Conservation (phyloP, 2,113 vertebrate species). For the Tiliqua scincoides region DNA sequence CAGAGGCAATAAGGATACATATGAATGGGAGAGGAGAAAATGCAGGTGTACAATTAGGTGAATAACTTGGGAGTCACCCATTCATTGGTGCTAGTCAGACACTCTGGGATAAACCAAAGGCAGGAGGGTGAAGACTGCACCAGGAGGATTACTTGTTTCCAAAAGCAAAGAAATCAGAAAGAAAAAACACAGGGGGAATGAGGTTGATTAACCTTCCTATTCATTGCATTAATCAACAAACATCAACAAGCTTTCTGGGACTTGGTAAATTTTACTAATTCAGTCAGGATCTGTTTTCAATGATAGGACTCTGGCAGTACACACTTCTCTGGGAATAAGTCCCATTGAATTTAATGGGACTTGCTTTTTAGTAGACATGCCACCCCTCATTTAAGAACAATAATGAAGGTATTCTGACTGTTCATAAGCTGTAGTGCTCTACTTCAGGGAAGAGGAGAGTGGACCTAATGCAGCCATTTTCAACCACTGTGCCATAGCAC, state of each 20-base stretch:
- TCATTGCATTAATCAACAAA: not conserved
- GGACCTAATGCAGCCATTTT: no score
- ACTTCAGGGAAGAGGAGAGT: no score
- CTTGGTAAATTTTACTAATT: not conserved
- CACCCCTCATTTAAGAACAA: no score
- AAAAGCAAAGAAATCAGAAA: not conserved
- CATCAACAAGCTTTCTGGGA: not conserved
- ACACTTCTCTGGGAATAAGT: no score
- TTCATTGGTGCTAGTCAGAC: not conserved
- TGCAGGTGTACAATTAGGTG: not conserved
- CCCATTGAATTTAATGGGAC: no score
- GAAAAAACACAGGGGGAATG: not conserved
- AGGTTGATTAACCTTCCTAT: not conserved
- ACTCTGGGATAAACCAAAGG: not conserved
- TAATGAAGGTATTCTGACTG: no score
- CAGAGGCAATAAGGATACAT: fast-evolving
- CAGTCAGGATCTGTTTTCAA: not conserved
- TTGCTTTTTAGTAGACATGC: no score
- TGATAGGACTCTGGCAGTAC: no score
- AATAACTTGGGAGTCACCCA: not conserved
- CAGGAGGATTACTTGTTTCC: not conserved
- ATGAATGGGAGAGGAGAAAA: not conserved
- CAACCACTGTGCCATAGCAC: no score
- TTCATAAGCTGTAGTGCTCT: no score
- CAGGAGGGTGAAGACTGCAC: not conserved